phyloP scores from a whole-genome alignment of 1,140 invertebrate genomes.

The Drosophila ambigua region DNA sequence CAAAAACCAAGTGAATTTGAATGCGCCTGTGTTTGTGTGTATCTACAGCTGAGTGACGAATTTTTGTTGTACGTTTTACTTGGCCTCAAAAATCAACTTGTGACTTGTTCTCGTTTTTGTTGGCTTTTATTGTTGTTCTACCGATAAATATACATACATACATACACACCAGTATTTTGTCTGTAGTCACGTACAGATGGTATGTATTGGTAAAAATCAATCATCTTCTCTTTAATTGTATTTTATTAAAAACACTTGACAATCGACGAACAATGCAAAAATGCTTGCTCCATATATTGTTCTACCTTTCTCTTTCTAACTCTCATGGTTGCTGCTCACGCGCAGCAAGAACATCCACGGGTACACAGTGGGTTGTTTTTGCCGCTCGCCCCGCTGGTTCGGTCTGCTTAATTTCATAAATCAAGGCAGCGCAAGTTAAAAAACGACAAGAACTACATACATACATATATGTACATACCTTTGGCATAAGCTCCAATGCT shows the following conservation, averaged over 20 bases:
- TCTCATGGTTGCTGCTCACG: constrained; percentile 17
- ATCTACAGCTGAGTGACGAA: constrained; percentile 52
- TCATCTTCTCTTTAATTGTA: constrained; percentile 15
- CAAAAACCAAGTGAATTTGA: constrained; percentile 46
- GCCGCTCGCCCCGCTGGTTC: constrained; percentile 7
- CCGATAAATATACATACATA: too few relatives aligned
- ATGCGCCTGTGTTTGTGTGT: constrained; percentile 49
- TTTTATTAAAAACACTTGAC: constrained; percentile 26
- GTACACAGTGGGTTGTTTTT: too few relatives aligned
- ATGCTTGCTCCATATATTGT: constrained; percentile 50
- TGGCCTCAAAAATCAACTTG: constrained; percentile 56
- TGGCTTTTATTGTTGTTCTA: too few relatives aligned
- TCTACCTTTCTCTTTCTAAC: constrained; percentile 19
- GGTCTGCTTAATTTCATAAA: constrained; percentile 50
- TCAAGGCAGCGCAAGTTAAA: constrained; percentile 55
- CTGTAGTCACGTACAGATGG: too few relatives aligned
- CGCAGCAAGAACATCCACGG: constrained; percentile 10
- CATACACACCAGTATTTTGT: too few relatives aligned
- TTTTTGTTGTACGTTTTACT: constrained; percentile 45
- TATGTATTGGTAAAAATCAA: constrained; percentile 64
- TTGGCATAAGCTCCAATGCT: neutral
- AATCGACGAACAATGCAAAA: constrained; percentile 39
- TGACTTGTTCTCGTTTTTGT: constrained; percentile 32
- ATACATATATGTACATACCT: constrained; percentile 6
- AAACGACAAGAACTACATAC: constrained; percentile 45